Evolutionary conservation across 2,797 vertebrate species (phyloP), one percentile per base, ranked within the genome.

Genomic region (Rhynchotus rufescens): DNA sequence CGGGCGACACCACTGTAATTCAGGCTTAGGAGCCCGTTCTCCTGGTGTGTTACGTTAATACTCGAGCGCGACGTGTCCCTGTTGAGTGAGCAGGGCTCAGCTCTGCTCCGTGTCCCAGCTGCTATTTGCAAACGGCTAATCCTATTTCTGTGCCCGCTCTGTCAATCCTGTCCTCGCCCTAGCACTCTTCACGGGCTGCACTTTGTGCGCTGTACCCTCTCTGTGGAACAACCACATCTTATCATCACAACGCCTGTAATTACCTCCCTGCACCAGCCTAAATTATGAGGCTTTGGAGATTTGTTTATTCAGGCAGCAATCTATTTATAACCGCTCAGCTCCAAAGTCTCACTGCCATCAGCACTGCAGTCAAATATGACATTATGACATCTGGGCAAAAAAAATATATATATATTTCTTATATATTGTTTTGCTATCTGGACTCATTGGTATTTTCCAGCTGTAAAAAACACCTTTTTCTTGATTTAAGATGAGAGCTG

Each of bases 261-360:
- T 90, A 57, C 54, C 59, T 68, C 93, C 82, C 74, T 61, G 49
- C 68, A 64, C 64, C 30, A 42, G 75, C 84, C 71, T 72, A 71
- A 73, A 30, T 83, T 47, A 78, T 59, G 81, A 92, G 74, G 64
- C 69, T 91, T 75, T 56, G 7, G 16, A 68, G 64, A 65, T 80
- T 82, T 80, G 64, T 87, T 89, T 92, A 73, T 93, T 95, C 85
- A 84, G 69, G 44, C 47, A 78, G 42, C 69, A 72, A 88, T 88
- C 30, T 38, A 3, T 67, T 68, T 17, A 62, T 69, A 89, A 78
- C 89, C 25, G 49, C 21, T 25, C 69, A 38, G 20, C 60, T 73
- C 69, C 62, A n/a, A 32, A 1, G 2, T 76, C 72, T 78, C 76
- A 69, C 81, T 84, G 44, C 51, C 59, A 75, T 82, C 80, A 94